Evolutionary conservation across 2,113 vertebrate species (phyloP).

Genomic region (Hypanus sabinus): DNA sequence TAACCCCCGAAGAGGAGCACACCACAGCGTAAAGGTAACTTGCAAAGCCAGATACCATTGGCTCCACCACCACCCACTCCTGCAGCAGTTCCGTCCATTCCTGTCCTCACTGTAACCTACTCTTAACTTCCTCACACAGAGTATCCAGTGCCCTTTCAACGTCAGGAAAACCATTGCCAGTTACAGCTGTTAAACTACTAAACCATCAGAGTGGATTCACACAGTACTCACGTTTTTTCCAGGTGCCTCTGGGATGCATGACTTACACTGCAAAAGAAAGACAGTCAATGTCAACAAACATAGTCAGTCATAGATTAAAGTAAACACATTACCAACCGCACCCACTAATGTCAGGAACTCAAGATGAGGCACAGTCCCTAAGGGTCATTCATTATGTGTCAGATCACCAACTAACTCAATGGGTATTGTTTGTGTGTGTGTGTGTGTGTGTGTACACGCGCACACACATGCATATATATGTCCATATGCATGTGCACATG

Average conservation of each 20-base stretch:
- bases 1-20: not conserved
- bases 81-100: not conserved
- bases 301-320: too few relatives aligned
- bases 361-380: not conserved
- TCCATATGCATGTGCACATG: too few relatives aligned
- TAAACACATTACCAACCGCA: not conserved
- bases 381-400: not conserved
- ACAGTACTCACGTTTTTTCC: slow-evolving; percentile 17
- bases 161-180: not conserved
- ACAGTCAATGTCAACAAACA: not conserved
- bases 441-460: too few relatives aligned
- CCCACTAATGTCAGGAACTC: not conserved
- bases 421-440: not conserved
- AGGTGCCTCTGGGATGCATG: not conserved
- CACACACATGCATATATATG: too few relatives aligned
- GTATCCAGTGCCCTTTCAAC: too few relatives aligned
- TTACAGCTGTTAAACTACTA: not conserved
- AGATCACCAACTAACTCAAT: not conserved
- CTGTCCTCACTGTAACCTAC: not conserved
- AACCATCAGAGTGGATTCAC: not conserved
- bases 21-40: not conserved
- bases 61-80: not conserved
- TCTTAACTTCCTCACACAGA: not conserved
- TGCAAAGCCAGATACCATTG: not conserved
- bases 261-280: not conserved